Evolutionary conservation across 1,140 invertebrate genomes (phyloP).

Genomic region (Zaprionus taronus): DNA sequence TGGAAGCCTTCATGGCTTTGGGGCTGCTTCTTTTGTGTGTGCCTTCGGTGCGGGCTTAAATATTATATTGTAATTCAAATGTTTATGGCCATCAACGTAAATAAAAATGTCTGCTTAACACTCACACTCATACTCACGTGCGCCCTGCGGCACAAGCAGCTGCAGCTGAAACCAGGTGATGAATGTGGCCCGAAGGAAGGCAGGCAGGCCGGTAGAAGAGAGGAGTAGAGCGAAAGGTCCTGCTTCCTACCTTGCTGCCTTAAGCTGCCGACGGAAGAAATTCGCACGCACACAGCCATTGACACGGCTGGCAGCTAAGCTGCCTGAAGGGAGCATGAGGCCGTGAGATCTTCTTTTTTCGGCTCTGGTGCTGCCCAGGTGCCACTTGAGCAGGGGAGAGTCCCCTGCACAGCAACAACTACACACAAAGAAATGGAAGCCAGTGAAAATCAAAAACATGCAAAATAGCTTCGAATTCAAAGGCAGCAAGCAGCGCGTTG

Average conservation of each 20-base stretch:
- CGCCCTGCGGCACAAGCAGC: conserved; percentile 23
- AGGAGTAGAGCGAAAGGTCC: not conserved
- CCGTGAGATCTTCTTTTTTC: conserved; percentile 40
- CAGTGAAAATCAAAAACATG: conserved; percentile 68
- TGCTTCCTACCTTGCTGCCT: not conserved
- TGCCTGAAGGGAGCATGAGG: conserved; percentile 38
- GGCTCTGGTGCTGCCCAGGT: not conserved
- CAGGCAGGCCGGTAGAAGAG: conserved; percentile 11
- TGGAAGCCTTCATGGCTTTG: conserved; percentile 13
- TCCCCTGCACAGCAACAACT: conserved; percentile 7
- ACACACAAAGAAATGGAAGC: conserved; percentile 13
- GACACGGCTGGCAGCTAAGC: conserved; percentile 74
- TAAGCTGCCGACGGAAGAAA: conserved; percentile 70
- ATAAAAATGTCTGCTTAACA: conserved; percentile 79
- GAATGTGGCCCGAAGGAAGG: conserved; percentile 49
- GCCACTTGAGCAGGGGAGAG: conserved; percentile 25
- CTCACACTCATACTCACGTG: conserved; percentile 2
- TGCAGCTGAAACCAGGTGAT: conserved; percentile 51
- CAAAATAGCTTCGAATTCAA: conserved; percentile 65
- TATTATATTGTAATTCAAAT: conserved; percentile 83
- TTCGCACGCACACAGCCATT: conserved; percentile 75
- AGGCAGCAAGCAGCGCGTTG: not conserved
- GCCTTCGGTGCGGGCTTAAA: conserved; percentile 55
- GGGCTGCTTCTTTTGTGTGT: conserved; percentile 33
- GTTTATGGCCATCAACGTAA: conserved; percentile 82